Evolutionary conservation across 2,888 invertebrate genomes (phyloP).

Genomic region (Athrips mouffetella): DNA sequence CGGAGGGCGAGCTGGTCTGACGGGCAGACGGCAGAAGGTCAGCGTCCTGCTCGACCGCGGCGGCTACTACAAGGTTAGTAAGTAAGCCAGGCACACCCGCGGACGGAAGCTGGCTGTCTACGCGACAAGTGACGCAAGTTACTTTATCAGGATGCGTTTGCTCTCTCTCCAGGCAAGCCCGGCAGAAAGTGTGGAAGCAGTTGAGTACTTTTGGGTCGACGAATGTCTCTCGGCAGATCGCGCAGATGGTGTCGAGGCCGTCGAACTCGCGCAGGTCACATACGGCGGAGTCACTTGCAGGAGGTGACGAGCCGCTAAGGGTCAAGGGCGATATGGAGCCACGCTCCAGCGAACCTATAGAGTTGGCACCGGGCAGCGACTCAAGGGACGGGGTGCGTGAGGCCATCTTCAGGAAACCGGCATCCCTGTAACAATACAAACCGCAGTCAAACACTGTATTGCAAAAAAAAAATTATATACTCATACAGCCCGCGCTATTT

Average conservation of each 20-base stretch:
- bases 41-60: conserved; percentile 76
- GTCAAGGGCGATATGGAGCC: conserved; percentile 89
- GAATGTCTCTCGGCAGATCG: conserved; percentile 86
- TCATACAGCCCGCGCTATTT: too few species aligned
- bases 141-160: conserved; percentile 84
- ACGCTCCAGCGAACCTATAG: conserved; percentile 92
- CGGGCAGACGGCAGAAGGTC: conserved; percentile 70
- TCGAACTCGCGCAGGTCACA: conserved; percentile 83
- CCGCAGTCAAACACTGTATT: not conserved
- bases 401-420: conserved; percentile 95
- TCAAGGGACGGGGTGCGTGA: conserved; percentile 95
- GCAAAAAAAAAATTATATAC: not conserved
- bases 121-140: conserved; percentile 83
- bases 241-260: conserved; percentile 80
- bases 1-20: conserved; percentile 68
- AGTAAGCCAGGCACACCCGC: conserved; percentile 82
- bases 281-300: conserved; percentile 90
- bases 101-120: conserved; percentile 70
- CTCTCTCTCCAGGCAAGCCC: conserved; percentile 87
- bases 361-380: conserved; percentile 93
- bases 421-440: conserved; percentile 84
- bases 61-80: conserved; percentile 80
- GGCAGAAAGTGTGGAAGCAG: conserved; percentile 92
- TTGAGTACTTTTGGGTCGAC: conserved; percentile 86
- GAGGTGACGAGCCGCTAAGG: conserved; percentile 92